phyloP scores from a whole-genome alignment of 2,797 vertebrate genomes.

The Chelmon rostratus region DNA sequence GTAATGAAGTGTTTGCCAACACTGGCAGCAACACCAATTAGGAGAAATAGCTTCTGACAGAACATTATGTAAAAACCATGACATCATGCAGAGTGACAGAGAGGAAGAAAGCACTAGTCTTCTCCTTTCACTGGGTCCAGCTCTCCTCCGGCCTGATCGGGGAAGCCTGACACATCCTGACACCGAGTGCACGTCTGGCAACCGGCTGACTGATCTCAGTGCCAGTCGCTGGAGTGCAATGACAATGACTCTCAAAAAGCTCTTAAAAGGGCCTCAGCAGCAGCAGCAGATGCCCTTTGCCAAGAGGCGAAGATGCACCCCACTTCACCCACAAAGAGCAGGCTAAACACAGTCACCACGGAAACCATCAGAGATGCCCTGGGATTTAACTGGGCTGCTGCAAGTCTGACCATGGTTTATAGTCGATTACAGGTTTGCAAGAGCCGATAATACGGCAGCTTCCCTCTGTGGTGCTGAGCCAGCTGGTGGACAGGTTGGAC shows the following conservation, averaged over 20 bases:
- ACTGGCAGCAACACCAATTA: slow-evolving; percentile 13
- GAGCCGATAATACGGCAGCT: slow-evolving; percentile 23
- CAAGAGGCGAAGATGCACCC: slow-evolving; percentile 31
- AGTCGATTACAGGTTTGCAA: slow-evolving; percentile 52
- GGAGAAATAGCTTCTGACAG: slow-evolving; percentile 17
- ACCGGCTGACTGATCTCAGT: slow-evolving; percentile 45
- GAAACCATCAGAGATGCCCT: slow-evolving; percentile 48
- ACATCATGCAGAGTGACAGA: slow-evolving; percentile 21
- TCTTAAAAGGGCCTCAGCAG: slow-evolving; percentile 12
- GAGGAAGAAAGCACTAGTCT: slow-evolving; percentile 17
- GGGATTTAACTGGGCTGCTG: slow-evolving; percentile 42
- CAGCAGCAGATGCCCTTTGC: slow-evolving; percentile 7
- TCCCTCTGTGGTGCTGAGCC: slow-evolving; percentile 44
- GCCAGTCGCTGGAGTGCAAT: slow-evolving; percentile 51
- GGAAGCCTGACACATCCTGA: slow-evolving; percentile 51
- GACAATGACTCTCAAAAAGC: slow-evolving; percentile 37
- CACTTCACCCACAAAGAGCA: slow-evolving; percentile 52
- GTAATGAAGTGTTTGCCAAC: background rate
- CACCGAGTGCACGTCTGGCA: slow-evolving; percentile 41
- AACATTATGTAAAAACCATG: slow-evolving; percentile 4
- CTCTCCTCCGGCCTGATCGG: slow-evolving; percentile 20
- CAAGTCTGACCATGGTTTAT: slow-evolving; percentile 11
- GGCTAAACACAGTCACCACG: slow-evolving; percentile 44
- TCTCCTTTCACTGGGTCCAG: slow-evolving; percentile 22
- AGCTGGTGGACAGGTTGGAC: slow-evolving; percentile 54